phyloP scores from a whole-genome alignment of 2,888 invertebrate species.

The Harpalus rufipes region DNA sequence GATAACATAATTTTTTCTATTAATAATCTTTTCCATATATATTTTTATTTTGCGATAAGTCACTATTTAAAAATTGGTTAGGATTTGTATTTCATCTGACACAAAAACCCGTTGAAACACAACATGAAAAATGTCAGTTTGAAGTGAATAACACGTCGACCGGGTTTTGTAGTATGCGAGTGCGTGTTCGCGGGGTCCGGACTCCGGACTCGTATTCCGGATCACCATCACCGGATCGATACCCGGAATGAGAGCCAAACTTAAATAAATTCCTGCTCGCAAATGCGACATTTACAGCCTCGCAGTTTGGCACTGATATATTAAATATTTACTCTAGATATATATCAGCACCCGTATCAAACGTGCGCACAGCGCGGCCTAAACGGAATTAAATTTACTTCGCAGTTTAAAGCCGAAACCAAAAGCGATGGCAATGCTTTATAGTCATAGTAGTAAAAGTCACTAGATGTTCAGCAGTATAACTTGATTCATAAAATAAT shows the following conservation, averaged over 20 bases:
- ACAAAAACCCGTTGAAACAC: background rate
- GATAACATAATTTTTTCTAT: no score
- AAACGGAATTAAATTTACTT: constrained; percentile 59
- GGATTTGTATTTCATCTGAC: no score
- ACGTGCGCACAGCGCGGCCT: background rate
- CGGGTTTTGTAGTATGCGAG: background rate
- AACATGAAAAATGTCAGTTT: constrained; percentile 2
- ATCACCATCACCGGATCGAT: constrained; percentile 46
- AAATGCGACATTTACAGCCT: constrained; percentile 60
- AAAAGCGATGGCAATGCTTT: background rate
- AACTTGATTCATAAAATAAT: no score
- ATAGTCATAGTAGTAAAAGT: background rate
- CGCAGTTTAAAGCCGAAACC: background rate
- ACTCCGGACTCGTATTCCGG: background rate
- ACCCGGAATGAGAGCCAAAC: constrained; percentile 52
- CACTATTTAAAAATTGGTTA: no score
- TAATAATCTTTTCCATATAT: no score
- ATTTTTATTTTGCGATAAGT: no score
- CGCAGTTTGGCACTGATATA: constrained; percentile 61
- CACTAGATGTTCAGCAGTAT: no score
- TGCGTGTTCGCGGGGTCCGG: constrained; percentile 1
- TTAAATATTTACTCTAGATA: constrained; percentile 63
- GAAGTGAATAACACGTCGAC: constrained; percentile 7
- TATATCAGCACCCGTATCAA: constrained; percentile 60
- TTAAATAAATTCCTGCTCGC: constrained; percentile 52